Percentiles rank a stretch among this genome's conserved stretches.
Evolutionary conservation across 2,888 invertebrate genomes (phyloP).

Genomic region (Ornithoptera priamus): DNA sequence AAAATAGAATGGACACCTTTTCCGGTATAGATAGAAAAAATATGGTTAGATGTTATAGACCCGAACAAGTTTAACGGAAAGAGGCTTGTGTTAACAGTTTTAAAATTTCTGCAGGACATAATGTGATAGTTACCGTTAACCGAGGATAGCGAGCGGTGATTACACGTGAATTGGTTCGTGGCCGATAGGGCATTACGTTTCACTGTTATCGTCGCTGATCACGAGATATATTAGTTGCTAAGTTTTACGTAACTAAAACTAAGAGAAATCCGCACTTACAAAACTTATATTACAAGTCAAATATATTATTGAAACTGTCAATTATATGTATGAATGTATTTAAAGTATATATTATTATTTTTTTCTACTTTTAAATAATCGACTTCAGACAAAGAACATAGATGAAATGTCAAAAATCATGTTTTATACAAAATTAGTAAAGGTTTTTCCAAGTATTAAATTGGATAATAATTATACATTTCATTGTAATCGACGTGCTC

Average conservation of each 20-base stretch:
- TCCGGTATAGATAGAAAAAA: slow-evolving; percentile 13
- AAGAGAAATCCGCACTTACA: background rate
- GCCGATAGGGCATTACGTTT: slow-evolving; percentile 50
- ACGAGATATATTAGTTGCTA: slow-evolving; percentile 14
- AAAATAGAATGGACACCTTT: slow-evolving; percentile 10
- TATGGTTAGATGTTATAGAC: slow-evolving; percentile 14
- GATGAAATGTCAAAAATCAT: slow-evolving; percentile 20
- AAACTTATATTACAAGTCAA: slow-evolving; percentile 8
- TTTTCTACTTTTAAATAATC: background rate
- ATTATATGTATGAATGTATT: background rate
- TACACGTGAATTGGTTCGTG: slow-evolving; percentile 61
- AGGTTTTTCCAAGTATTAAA: slow-evolving; percentile 36
- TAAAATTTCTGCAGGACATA: slow-evolving; percentile 45
- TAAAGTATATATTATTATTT: background rate
- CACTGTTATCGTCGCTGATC: slow-evolving; percentile 45
- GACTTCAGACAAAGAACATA: background rate
- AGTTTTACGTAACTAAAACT: slow-evolving; percentile 9
- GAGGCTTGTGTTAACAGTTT: slow-evolving; percentile 54
- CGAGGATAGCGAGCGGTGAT: slow-evolving; percentile 59
- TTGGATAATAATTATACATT: slow-evolving; percentile 35
- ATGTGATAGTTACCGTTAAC: slow-evolving; percentile 66
- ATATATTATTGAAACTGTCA: background rate
- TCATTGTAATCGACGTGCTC: slow-evolving; percentile 36
- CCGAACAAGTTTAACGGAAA: slow-evolving; percentile 57
- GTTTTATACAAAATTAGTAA: slow-evolving; percentile 27